Evolutionary conservation across 1,140 invertebrate species (phyloP).

Genomic region (Portunus trituberculatus): DNA sequence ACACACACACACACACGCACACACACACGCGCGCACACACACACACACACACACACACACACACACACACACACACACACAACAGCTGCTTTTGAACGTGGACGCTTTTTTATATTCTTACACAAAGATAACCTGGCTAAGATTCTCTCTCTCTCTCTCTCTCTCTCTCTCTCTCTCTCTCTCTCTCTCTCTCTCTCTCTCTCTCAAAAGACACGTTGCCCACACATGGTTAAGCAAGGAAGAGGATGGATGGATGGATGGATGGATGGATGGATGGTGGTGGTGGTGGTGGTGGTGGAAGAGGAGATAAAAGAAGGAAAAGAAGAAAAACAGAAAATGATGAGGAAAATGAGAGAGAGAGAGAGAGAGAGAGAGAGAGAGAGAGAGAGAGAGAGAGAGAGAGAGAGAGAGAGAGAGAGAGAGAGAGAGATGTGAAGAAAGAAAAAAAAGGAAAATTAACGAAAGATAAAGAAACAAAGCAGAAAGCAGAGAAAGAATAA

Average conservation of each 20-base stretch:
- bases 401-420: neutral
- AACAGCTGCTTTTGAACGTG: neutral
- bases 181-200: constrained; percentile 14
- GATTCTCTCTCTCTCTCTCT: constrained; percentile 6
- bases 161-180: neutral
- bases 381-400: neutral
- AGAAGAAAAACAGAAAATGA: neutral
- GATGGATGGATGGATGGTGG: too few relatives aligned
- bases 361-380: neutral
- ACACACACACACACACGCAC: neutral
- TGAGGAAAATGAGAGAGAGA: neutral
- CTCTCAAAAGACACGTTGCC: neutral
- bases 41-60: constrained; percentile 9
- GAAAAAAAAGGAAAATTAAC: neutral
- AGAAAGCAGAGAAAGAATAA: too few relatives aligned
- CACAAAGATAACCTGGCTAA: neutral
- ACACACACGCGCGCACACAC: neutral
- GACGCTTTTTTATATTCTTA: neutral
- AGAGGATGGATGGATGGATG: neutral
- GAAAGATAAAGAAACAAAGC: neutral
- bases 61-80: neutral
- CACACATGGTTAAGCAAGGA: neutral
- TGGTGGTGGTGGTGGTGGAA: neutral
- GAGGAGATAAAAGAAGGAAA: neutral
- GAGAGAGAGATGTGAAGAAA: neutral